A percentile compares a stretch with the other conserved stretches of the same genome.
Conservation (phyloP, 2,113 vertebrate species). For the Pangasianodon hypophthalmus region DNA sequence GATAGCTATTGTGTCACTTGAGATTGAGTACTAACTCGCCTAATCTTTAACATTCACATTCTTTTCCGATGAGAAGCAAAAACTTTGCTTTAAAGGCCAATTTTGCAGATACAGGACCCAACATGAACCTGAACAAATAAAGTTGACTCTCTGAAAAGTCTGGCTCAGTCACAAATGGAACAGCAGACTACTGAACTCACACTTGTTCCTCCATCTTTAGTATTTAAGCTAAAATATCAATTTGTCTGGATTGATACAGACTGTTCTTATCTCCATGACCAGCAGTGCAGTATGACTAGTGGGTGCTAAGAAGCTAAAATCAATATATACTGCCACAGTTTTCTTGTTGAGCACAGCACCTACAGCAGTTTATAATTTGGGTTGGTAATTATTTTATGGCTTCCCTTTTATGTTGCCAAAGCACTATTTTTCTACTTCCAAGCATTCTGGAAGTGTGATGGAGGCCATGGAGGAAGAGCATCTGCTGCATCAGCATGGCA, state of each 20-base stretch:
- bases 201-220: too few relatives aligned
- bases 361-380: not conserved
- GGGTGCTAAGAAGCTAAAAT: not conserved
- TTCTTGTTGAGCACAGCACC: conserved; percentile 28
- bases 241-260: not conserved
- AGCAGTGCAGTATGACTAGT: not conserved
- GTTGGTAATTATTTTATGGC: conserved; percentile 16
- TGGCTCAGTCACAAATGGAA: conserved; percentile 9
- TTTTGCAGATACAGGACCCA: not conserved
- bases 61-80: conserved; percentile 4
- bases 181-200: not conserved
- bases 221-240: not conserved
- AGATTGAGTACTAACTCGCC: not conserved
- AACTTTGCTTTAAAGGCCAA: not conserved
- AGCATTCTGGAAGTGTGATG: not conserved
- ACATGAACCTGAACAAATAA: conserved; percentile 28
- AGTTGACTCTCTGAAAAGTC: conserved; percentile 11
- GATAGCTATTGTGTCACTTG: not conserved
- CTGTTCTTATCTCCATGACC: not conserved
- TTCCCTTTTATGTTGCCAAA: not conserved
- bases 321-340: not conserved
- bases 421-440: not conserved
- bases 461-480: conserved; percentile 31
- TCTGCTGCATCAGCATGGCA: conserved; percentile 24
- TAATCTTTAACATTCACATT: conserved; percentile 21